Conservation (phyloP, 2,888 invertebrate species). For the Eristalinus aeneus region DNA sequence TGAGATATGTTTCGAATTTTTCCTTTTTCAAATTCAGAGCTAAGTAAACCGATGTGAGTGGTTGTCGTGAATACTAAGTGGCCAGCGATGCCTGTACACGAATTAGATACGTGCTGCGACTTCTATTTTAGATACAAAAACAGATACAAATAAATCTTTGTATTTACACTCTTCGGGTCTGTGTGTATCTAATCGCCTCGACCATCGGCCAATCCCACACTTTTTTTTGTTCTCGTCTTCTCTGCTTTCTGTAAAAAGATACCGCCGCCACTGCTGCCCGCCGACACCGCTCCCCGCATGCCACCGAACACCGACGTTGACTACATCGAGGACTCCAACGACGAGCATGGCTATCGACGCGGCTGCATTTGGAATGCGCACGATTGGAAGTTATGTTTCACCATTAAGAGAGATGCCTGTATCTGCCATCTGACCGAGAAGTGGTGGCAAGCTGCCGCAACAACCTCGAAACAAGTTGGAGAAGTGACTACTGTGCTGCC, state of each 20-base stretch:
- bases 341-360: conserved; percentile 11
- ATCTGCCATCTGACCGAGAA: conserved; percentile 35
- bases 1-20: background rate
- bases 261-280: conserved; percentile 27
- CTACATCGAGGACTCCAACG: background rate
- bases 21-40: conserved; percentile 6
- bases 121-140: conserved; percentile 43
- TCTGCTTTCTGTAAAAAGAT: conserved; percentile 26
- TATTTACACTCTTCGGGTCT: background rate
- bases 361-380: conserved; percentile 57
- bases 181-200: conserved; percentile 44
- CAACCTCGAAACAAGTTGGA: conserved; percentile 16
- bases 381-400: conserved; percentile 58
- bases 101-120: conserved; percentile 62
- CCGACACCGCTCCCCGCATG: no score
- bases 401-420: conserved; percentile 47
- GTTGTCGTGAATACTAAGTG: conserved; percentile 62
- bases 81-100: conserved; percentile 57
- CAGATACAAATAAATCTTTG: conserved; percentile 35
- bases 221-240: conserved; percentile 16
- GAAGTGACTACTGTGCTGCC: conserved; percentile 27
- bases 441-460: conserved; percentile 8
- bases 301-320: conserved; percentile 21
- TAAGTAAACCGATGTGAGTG: conserved; percentile 44
- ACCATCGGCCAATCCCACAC: conserved; percentile 61